These are phyloP conservation scores for Elmis aenea DNA, from an alignment of 2,888 invertebrate genomes.

Conservation along the genomic window DNA sequence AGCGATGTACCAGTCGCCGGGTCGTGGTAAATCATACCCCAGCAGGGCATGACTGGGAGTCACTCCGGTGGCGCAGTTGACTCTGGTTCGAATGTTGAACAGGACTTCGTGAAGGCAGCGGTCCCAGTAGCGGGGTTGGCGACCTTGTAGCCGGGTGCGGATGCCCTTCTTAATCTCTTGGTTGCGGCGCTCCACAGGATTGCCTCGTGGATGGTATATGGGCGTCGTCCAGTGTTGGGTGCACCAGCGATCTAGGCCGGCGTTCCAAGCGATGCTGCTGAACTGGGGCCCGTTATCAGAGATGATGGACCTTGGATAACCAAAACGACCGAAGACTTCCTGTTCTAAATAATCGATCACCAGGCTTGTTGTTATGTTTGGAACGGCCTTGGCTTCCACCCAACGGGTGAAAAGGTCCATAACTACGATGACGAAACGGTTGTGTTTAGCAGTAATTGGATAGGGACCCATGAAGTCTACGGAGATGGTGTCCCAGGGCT, in stretches of 20 bases:
- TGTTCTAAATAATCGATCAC: slow-evolving; percentile 11
- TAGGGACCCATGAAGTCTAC: no score
- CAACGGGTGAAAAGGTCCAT: no score
- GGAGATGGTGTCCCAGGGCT: no score
- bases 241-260: slow-evolving; percentile 14
- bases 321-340: no score
- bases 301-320: slow-evolving; percentile 11
- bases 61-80: slow-evolving; percentile 21
- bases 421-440: no score
- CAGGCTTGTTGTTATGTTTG: no score
- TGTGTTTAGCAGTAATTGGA: no score
- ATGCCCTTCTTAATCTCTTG: slow-evolving; percentile 28
- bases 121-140: slow-evolving; percentile 11
- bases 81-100: slow-evolving; percentile 8
- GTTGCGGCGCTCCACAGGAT: slow-evolving; percentile 24
- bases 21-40: no score
- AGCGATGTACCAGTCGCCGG: no score
- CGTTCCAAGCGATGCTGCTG: slow-evolving; percentile 6
- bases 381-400: no score
- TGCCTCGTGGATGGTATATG: slow-evolving; percentile 24
- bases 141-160: neutral
- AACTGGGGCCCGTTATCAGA: slow-evolving; percentile 15
- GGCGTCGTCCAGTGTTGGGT: slow-evolving; percentile 22
- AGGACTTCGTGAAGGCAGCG: slow-evolving; percentile 5
- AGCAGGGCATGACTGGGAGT: no score